These are phyloP conservation scores for Troides helena DNA, from an alignment of 2,888 invertebrate species.

Conservation along the genomic window DNA sequence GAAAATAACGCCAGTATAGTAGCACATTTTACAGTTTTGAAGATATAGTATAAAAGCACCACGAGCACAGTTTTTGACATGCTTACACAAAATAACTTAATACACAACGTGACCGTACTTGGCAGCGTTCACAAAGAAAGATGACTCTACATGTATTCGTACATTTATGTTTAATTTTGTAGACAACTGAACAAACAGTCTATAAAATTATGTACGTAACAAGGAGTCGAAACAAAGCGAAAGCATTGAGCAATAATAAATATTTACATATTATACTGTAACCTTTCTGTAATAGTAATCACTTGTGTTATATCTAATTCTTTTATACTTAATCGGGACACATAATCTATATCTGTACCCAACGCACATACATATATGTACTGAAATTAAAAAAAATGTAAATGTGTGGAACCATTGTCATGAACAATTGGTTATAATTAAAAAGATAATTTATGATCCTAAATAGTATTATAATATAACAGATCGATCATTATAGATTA, in stretches of 20 bases:
- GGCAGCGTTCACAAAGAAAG: background rate
- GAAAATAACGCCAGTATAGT: constrained; percentile 67
- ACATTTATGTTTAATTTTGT: constrained; percentile 4
- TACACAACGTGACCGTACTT: constrained; percentile 16
- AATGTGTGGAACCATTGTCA: too few species aligned
- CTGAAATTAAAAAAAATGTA: too few species aligned
- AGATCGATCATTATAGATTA: too few species aligned
- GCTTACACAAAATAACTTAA: constrained; percentile 25
- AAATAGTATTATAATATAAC: too few species aligned
- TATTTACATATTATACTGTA: constrained; percentile 3
- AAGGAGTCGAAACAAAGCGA: constrained; percentile 8
- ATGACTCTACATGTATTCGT: background rate
- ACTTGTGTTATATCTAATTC: background rate
- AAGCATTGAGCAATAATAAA: background rate
- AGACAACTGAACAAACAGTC: constrained; percentile 23
- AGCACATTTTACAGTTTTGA: constrained; percentile 47
- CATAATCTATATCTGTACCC: background rate
- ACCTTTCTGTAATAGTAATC: background rate
- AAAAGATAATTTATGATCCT: too few species aligned
- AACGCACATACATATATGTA: too few species aligned
- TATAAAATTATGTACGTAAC: constrained; percentile 6
- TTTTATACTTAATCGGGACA: background rate
- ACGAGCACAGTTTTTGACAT: constrained; percentile 45
- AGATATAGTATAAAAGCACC: constrained; percentile 33
- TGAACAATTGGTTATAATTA: too few species aligned